A percentile compares a stretch with the other conserved stretches of the same genome.
Conservation (phyloP, 2,797 vertebrate genomes). For the Helicolenus hilgendorfi region DNA sequence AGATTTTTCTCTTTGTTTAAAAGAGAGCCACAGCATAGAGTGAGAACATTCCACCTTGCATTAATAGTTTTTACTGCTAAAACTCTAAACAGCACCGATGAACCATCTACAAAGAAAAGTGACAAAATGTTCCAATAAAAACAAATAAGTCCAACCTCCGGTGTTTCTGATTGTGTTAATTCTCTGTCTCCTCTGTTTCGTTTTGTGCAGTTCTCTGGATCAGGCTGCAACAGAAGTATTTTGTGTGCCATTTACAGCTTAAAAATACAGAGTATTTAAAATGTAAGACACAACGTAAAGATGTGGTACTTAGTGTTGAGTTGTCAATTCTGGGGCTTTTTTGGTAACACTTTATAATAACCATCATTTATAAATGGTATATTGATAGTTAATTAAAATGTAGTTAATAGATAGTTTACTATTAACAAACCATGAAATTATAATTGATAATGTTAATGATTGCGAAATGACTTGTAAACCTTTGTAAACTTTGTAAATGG, state of each 20-base stretch:
- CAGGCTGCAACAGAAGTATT: not conserved
- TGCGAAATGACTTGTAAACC: too few species aligned
- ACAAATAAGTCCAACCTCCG: conserved; percentile 25
- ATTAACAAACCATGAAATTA: too few species aligned
- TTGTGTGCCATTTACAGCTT: not conserved
- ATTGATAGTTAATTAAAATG: too few species aligned
- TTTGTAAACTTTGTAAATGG: too few species aligned
- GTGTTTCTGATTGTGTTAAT: not conserved
- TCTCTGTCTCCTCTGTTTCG: conserved; percentile 72
- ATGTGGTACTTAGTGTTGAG: not conserved
- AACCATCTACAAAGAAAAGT: conserved; percentile 62
- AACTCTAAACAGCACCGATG: conserved; percentile 59
- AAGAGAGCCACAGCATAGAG: not conserved
- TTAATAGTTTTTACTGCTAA: not conserved
- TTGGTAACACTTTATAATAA: too few species aligned
- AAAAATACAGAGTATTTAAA: not conserved
- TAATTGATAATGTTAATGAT: too few species aligned
- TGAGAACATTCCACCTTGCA: not conserved
- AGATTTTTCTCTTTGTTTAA: conserved; percentile 5
- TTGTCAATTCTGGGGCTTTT: conserved; percentile 5
- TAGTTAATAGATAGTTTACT: too few species aligned
- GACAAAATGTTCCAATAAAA: conserved; percentile 40
- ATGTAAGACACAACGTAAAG: not conserved
- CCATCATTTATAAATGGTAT: too few species aligned
- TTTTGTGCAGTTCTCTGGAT: conserved; percentile 38